Percentiles rank a stretch among this genome's conserved stretches.
phyloP scores from a whole-genome alignment of 1,140 invertebrate genomes.

The Periplaneta americana region DNA sequence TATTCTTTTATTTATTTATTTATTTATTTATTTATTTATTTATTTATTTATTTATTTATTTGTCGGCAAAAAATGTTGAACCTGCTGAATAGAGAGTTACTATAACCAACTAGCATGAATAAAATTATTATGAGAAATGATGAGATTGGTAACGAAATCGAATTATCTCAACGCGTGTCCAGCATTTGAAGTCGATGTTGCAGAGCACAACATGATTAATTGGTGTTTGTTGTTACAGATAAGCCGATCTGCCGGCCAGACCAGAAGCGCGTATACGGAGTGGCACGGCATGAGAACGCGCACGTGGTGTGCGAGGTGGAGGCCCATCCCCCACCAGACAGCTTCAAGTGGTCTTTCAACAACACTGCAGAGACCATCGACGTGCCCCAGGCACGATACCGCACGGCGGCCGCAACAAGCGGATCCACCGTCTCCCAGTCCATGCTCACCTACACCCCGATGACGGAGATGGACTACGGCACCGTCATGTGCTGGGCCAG shows the following conservation, averaged over 20 bases:
- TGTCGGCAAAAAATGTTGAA: too few species aligned
- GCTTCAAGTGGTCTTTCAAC: constrained; percentile 86
- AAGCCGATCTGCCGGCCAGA: constrained; percentile 75
- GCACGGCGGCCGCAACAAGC: not conserved
- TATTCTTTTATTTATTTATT: too few species aligned
- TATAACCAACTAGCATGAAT: too few species aligned
- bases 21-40: too few species aligned
- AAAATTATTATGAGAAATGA: too few species aligned
- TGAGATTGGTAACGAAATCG: too few species aligned
- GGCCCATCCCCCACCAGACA: constrained; percentile 74
- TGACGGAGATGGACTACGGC: constrained; percentile 69
- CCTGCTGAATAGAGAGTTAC: too few species aligned
- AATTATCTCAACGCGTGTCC: too few species aligned
- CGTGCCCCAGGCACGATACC: constrained; percentile 49
- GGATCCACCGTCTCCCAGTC: constrained; percentile 37
- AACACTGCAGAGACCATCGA: constrained; percentile 77
- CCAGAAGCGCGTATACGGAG: constrained; percentile 76
- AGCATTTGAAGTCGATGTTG: too few species aligned
- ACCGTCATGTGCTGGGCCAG: constrained; percentile 58
- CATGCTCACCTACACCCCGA: constrained; percentile 70
- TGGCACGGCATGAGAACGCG: constrained; percentile 75
- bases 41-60: too few species aligned
- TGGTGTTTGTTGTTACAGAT: constrained; percentile 52
- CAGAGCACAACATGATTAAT: too few species aligned
- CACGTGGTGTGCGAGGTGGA: constrained; percentile 80